phyloP scores from a whole-genome alignment of 2,113 vertebrate genomes.

The Melierax canorus region DNA sequence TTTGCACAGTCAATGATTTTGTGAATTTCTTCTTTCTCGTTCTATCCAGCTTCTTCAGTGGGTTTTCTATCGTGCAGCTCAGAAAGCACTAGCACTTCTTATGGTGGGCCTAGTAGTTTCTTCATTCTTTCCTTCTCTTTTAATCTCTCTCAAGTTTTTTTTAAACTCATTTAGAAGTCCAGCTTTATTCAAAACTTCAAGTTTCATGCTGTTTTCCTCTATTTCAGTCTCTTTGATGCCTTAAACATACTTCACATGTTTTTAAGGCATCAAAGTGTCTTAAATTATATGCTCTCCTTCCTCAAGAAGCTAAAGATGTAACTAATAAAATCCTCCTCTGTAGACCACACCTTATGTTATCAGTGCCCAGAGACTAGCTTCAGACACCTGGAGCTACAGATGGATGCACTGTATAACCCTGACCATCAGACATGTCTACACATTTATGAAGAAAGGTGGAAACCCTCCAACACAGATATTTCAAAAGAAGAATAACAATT shows the following conservation, averaged over 20 bases:
- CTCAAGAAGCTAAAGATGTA: conserved; percentile 62
- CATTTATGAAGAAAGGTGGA: conserved; percentile 27
- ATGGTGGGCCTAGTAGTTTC: background rate
- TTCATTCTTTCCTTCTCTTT: background rate
- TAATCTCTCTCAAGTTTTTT: background rate
- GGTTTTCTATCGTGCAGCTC: background rate
- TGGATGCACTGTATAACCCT: conserved; percentile 41
- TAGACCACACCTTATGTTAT: conserved; percentile 66
- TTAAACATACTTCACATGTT: conserved; percentile 39
- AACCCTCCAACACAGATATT: conserved; percentile 32
- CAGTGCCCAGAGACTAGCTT: conserved; percentile 45
- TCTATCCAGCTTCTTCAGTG: background rate
- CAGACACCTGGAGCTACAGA: conserved; percentile 61
- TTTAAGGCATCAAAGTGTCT: conserved; percentile 53
- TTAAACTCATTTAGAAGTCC: background rate
- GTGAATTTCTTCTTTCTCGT: background rate
- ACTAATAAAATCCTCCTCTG: conserved; percentile 42
- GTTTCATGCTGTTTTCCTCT: conserved; percentile 49
- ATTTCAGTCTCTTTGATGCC: conserved; percentile 43
- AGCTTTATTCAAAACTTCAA: background rate
- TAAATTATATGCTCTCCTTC: conserved; percentile 33
- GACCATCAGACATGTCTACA: conserved; percentile 20
- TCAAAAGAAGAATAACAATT: conserved; percentile 50
- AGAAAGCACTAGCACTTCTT: background rate
- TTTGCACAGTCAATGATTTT: background rate